phyloP scores from a whole-genome alignment of 2,113 vertebrate genomes.

The Ibidorhyncha struthersii region DNA sequence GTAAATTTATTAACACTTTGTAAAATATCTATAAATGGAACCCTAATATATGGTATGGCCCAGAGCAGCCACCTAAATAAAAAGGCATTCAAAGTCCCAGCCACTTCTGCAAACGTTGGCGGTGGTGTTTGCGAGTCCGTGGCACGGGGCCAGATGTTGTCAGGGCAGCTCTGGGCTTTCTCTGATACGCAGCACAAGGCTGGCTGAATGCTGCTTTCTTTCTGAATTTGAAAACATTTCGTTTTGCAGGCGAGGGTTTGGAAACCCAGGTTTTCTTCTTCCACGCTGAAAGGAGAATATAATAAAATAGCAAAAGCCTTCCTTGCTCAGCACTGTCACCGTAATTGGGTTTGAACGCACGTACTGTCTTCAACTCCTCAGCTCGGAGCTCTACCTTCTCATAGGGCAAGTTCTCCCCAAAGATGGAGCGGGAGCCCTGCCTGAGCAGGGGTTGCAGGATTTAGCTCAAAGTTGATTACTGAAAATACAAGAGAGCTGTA shows the following conservation, averaged over 20 bases:
- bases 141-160: conserved; percentile 15
- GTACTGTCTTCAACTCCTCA: not conserved
- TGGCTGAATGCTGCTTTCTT: conserved; percentile 21
- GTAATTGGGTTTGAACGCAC: not conserved
- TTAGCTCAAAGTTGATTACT: not conserved
- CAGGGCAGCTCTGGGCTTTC: conserved; percentile 36
- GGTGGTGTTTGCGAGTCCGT: not conserved
- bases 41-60: not conserved
- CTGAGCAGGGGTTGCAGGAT: not conserved
- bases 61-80: not conserved
- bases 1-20: conserved; percentile 65
- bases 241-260: not conserved
- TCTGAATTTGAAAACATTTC: not conserved
- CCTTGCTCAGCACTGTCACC: not conserved
- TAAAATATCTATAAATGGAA: conserved; percentile 49
- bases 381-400: accelerated
- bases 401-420: not conserved
- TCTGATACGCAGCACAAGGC: not conserved
- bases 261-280: not conserved
- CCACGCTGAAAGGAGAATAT: not conserved
- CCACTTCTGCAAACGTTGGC: not conserved
- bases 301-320: accelerated
- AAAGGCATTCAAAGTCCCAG: not conserved
- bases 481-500: accelerated
- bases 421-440: not conserved